Conservation (phyloP, 2,888 invertebrate species). For the Amphipyra tragopoginis region DNA sequence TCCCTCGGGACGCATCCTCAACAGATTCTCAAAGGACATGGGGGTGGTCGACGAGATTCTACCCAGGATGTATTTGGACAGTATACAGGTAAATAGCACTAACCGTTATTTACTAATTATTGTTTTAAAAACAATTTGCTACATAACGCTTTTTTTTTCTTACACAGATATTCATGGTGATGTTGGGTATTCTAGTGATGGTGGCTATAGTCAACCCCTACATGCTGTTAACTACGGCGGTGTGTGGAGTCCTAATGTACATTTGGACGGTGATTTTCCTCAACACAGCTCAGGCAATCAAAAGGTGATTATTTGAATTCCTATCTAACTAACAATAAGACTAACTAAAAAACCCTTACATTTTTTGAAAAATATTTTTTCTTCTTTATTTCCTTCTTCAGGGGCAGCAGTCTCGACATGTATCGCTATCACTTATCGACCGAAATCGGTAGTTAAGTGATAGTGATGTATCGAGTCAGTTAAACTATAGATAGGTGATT, state of each 20-base stretch:
- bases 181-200: slow-evolving; percentile 92
- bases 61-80: slow-evolving; percentile 91
- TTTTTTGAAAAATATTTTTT: too few relatives aligned
- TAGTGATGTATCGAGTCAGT: too few relatives aligned
- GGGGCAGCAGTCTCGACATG: too few relatives aligned
- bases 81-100: slow-evolving; percentile 86
- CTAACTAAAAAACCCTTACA: too few relatives aligned
- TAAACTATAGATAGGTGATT: too few relatives aligned
- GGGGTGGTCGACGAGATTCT: slow-evolving; percentile 94
- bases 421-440: too few relatives aligned
- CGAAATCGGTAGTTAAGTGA: too few relatives aligned
- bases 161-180: slow-evolving; percentile 92
- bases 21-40: slow-evolving; percentile 96
- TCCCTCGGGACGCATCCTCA: slow-evolving; percentile 95
- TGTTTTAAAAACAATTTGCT: too few relatives aligned
- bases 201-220: slow-evolving; percentile 93
- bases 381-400: too few relatives aligned
- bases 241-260: slow-evolving; percentile 91
- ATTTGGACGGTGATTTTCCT: slow-evolving; percentile 92
- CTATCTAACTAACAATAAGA: background rate
- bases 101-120: background rate
- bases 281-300: slow-evolving; percentile 93
- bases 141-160: slow-evolving; percentile 1
- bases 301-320: slow-evolving; percentile 78
- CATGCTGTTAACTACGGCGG: slow-evolving; percentile 91